phyloP scores from a whole-genome alignment of 2,797 vertebrate genomes.

The Hapalemur alaotrensis region DNA sequence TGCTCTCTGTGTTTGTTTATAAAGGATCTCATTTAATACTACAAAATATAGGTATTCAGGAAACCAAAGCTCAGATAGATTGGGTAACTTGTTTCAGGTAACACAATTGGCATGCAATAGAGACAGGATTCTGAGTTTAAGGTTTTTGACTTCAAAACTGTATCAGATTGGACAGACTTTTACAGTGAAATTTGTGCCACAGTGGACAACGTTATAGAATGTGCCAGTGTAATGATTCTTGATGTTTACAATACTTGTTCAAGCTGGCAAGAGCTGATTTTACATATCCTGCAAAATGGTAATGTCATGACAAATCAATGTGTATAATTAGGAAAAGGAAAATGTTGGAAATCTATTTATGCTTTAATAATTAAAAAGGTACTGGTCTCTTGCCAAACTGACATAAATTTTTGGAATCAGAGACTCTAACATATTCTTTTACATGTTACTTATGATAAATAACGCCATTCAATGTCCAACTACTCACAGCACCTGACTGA shows the following conservation, averaged over 20 bases:
- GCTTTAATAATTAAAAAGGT: conserved; percentile 43
- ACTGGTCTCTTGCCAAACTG: conserved; percentile 55
- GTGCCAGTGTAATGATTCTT: not conserved
- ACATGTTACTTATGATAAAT: conserved; percentile 41
- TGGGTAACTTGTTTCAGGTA: not conserved
- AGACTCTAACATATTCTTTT: conserved; percentile 23
- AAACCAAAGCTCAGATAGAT: conserved; percentile 10
- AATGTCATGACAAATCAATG: conserved; percentile 28
- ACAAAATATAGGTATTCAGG: conserved; percentile 15
- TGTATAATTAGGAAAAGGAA: conserved; percentile 60
- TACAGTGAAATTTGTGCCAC: not conserved
- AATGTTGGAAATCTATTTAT: conserved; percentile 48
- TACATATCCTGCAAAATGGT: conserved; percentile 5
- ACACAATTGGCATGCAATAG: not conserved
- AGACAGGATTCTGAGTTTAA: not conserved
- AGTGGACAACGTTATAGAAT: not conserved
- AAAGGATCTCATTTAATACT: conserved; percentile 48
- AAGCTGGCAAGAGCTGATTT: conserved; percentile 13
- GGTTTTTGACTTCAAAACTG: conserved; percentile 5
- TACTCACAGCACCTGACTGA: not conserved
- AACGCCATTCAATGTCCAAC: conserved; percentile 43
- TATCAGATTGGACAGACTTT: not conserved
- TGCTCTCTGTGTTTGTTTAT: conserved; percentile 30
- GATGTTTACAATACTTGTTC: not conserved
- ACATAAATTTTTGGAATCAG: conserved; percentile 49